These are phyloP conservation scores for Chloroclystis v-ata DNA, from an alignment of 2,888 invertebrate genomes.

Conservation along the genomic window DNA sequence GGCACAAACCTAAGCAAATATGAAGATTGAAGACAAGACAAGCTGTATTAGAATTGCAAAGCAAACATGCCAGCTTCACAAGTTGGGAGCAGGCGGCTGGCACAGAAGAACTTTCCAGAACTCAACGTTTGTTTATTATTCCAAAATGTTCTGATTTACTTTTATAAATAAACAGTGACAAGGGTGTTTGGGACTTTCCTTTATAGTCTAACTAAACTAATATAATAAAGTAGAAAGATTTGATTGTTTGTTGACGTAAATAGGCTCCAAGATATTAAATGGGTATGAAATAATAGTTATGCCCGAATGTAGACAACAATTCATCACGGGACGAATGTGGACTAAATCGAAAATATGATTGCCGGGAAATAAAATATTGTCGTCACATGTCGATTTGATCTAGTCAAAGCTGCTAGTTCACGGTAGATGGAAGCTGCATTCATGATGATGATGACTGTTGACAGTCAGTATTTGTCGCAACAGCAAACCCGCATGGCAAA, in stretches of 20 bases:
- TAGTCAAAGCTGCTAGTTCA: no score
- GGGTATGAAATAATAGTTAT: no score
- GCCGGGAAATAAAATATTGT: no score
- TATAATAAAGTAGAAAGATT: no score
- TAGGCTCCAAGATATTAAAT: no score
- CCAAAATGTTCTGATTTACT: not conserved
- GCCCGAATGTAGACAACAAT: no score
- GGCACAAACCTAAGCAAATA: conserved; percentile 15
- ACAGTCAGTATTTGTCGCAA: not conserved
- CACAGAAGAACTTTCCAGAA: conserved; percentile 1
- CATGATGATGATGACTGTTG: not conserved
- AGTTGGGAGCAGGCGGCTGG: conserved; percentile 15
- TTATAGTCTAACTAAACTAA: no score
- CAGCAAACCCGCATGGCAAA: conserved; percentile 7
- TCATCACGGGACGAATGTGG: no score
- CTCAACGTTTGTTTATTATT: not conserved
- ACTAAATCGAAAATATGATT: no score
- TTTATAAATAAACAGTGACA: not conserved
- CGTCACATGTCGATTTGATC: no score
- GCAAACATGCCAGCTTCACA: conserved; percentile 14
- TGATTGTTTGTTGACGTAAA: no score
- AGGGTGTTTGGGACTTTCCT: not conserved
- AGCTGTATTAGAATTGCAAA: conserved; percentile 19
- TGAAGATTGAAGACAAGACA: conserved; percentile 13
- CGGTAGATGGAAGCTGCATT: no score